Percentiles rank a stretch among this genome's conserved stretches.
Evolutionary conservation across 1,140 invertebrate species (phyloP).

Genomic region (Phortica variegata): DNA sequence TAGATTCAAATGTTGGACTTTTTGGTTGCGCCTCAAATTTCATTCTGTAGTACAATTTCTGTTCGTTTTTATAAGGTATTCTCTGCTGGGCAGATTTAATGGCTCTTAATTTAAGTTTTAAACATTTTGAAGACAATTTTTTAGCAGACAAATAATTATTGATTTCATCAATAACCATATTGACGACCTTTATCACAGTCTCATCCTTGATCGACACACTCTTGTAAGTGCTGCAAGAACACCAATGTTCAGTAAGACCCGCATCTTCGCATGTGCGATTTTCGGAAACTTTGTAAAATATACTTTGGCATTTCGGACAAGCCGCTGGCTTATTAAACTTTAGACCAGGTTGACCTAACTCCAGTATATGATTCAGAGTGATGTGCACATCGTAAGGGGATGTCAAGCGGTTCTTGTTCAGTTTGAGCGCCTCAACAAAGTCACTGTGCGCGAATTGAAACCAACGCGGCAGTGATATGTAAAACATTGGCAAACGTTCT

Average conservation of each 20-base stretch:
- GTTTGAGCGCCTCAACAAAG: slow-evolving; percentile 66
- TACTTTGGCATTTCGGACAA: slow-evolving; percentile 67
- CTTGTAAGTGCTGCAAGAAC: slow-evolving; percentile 66
- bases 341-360: slow-evolving; percentile 36
- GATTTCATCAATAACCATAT: slow-evolving; percentile 58
- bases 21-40: slow-evolving; percentile 31
- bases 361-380: slow-evolving; percentile 59
- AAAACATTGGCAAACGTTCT: slow-evolving; percentile 83
- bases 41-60: slow-evolving; percentile 10
- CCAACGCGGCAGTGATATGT: slow-evolving; percentile 73
- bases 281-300: slow-evolving; percentile 65
- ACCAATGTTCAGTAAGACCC: slow-evolving; percentile 74
- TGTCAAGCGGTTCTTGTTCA: slow-evolving; percentile 72
- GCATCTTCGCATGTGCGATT: slow-evolving; percentile 71
- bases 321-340: slow-evolving; percentile 17
- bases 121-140: slow-evolving; percentile 23
- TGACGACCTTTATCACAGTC: slow-evolving; percentile 37
- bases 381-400: slow-evolving; percentile 83
- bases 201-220: slow-evolving; percentile 44
- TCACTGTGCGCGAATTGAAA: slow-evolving; percentile 67
- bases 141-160: slow-evolving; percentile 35
- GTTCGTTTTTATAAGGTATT: too few species aligned
- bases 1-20: slow-evolving; percentile 62
- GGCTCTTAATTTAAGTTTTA: slow-evolving; percentile 4
- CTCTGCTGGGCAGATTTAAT: slow-evolving; percentile 14